Base-by-base conservation (phyloP, 2,113 vertebrate genomes). In the Proteles cristata region DNA sequence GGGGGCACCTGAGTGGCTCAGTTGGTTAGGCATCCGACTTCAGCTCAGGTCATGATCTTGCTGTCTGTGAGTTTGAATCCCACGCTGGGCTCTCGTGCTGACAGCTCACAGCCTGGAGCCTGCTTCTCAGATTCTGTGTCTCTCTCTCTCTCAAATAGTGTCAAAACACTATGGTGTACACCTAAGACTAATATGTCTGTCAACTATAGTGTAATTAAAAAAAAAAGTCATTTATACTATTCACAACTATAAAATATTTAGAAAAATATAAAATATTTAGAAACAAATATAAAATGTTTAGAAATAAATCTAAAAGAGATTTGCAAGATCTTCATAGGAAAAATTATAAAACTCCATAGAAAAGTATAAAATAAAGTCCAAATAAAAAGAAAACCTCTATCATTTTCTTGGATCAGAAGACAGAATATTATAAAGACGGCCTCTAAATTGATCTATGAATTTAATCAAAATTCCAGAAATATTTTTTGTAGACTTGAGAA, bases 321-420 rank as follows among this genome's bases (percentile, higher is more conserved):
- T 43, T 63, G 43, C 55, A 45, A 63, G n/a, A 53, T 48, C 11
- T 71, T 96, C 85, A 86, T 21, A 80, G 35, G 82, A 77, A 26
- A 71, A 90, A 86, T 43, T 48, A 76, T 66, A 79, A 84, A 85
- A 81, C 7, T 69, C 79, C 7, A 82, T 66, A 88, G 53, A 48
- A 66, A 28, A 39, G 5, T 86, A 61, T 69, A 50, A 94, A 90
- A 82, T 74, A 83, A 89, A 6, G 19, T 31, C 50, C 55, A 82
- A 90, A 63, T 88, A 25, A 76, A 79, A 88, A 95, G 48, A 66
- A 95, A 96, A 90, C 33, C 35, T 88, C 12, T 69, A 26, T 31
- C 6, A 21, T 45, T 83, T 83, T 90, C 35, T 17, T 89, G 31
- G 43, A 39, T 9, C 7, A 48, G n/a, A 87, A 91, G 76, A 53